Percentiles rank a stretch among this genome's conserved stretches.
These are phyloP conservation scores for Eupleurogrammus muticus DNA, from an alignment of 2,797 vertebrate genomes.

Conservation along the genomic window DNA sequence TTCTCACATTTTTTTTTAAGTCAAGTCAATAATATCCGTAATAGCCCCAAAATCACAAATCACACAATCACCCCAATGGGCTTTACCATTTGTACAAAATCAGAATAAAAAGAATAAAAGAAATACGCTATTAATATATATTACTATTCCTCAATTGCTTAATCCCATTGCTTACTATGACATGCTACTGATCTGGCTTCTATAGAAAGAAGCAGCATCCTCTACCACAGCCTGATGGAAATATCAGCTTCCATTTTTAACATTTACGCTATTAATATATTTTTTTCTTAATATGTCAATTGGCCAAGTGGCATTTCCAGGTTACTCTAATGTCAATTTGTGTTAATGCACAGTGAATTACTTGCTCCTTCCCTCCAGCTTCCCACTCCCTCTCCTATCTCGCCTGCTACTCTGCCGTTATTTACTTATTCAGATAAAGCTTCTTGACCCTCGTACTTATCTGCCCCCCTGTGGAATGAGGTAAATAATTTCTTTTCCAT, in stretches of 20 bases:
- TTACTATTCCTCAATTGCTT: no score
- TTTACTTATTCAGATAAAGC: slow-evolving; percentile 6
- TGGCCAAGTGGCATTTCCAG: neutral
- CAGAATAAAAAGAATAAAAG: no score
- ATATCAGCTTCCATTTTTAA: no score
- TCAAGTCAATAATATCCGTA: no score
- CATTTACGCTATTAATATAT: neutral
- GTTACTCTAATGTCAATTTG: neutral
- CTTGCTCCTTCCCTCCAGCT: neutral
- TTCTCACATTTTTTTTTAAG: no score
- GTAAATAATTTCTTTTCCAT: slow-evolving; percentile 20
- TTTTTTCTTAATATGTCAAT: neutral
- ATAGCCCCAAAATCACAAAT: no score
- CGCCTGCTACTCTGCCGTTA: neutral
- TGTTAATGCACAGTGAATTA: neutral
- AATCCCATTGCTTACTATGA: no score
- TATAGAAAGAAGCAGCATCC: neutral
- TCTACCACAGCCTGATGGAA: neutral
- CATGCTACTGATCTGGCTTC: neutral
- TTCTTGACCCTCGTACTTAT: slow-evolving; percentile 8
- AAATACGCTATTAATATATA: no score
- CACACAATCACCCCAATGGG: no score
- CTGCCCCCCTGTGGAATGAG: slow-evolving; percentile 8
- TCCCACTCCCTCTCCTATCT: neutral
- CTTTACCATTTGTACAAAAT: no score